Base-by-base conservation (phyloP, 1,140 invertebrate species). In the Heliconius himera region DNA sequence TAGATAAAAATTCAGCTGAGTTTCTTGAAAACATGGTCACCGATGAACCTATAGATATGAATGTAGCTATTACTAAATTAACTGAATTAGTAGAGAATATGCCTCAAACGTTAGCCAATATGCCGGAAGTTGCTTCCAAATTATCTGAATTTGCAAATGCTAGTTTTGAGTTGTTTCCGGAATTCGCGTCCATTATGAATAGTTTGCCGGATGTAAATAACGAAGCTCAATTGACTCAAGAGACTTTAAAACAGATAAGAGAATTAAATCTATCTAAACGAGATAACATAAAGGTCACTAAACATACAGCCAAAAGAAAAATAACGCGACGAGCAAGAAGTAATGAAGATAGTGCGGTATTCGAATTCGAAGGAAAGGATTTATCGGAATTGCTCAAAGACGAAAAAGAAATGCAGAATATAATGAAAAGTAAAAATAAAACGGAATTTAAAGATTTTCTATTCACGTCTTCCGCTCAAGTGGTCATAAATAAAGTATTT, bases 61-160 rank as follows among this genome's bases (percentile, higher is more conserved):
- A 82, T 9, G 81, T 83, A 2, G 88, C 90, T 6, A 92, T 91
- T 13, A 86, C 88, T 0, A 94, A 93, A 79, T 72, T 94, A 41
- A 87, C 87, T 0, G 91, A 93, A 38, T 77, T 94, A 22, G 90
- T 93, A 0, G 91, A 93, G 60, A 93, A 91, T 51, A 93, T 94
- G 92, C 93, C 93, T 0, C 92, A 93, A 46, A 93, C 93, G n/a
- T 66, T 94, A 74, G 93, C 92, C 0, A 94, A 91, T 77, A 94
- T 94, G 91, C 93, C 93, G 0, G 92, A 93, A 74, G 91, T 94
- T 8, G 91, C 93, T 2, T 88, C 90, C 0, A 93, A 93, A 76
- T 73, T 94, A 8, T 90, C 90, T 1, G 93, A 94, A 81, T 92
- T 93, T 33, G 90, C 92, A 0, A 91, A 91, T 80, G 85, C 89